Percentiles rank a stretch among this genome's conserved stretches.
Conservation (phyloP, 1,140 invertebrate species). For the Lysiphlebus fabarum region DNA sequence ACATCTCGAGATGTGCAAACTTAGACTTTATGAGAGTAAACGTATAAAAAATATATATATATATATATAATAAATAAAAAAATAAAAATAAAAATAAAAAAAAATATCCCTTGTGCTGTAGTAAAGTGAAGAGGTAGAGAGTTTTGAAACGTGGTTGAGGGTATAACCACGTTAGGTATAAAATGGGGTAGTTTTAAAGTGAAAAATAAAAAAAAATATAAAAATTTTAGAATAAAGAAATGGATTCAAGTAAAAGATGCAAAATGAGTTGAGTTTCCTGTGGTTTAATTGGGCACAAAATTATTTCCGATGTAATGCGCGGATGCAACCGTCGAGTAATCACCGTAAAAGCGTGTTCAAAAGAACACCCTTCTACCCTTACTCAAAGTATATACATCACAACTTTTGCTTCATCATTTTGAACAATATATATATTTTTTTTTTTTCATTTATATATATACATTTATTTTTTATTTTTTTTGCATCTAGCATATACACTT, state of each 20-base stretch:
- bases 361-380: constrained; percentile 30
- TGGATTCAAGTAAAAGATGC: constrained; percentile 17
- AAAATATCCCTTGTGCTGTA: neutral
- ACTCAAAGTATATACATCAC: constrained; percentile 5
- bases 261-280: constrained; percentile 42
- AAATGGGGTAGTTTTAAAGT: neutral
- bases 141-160: neutral
- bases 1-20: neutral
- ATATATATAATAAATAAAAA: too few relatives aligned
- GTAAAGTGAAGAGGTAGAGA: neutral
- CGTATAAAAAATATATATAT: too few relatives aligned
- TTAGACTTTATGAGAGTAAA: too few relatives aligned
- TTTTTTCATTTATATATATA: neutral
- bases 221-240: neutral
- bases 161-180: constrained; percentile 2
- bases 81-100: constrained; percentile 1
- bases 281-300: constrained; percentile 56
- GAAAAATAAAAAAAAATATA: neutral
- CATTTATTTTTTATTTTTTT: constrained; percentile 2
- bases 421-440: neutral
- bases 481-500: neutral
- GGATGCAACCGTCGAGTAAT: constrained; percentile 50
- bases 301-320: constrained; percentile 54
- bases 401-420: neutral
- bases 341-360: constrained; percentile 49